These are phyloP conservation scores for Oasisia sp. DNA, from an alignment of 2,888 invertebrate genomes.

Conservation along the genomic window DNA sequence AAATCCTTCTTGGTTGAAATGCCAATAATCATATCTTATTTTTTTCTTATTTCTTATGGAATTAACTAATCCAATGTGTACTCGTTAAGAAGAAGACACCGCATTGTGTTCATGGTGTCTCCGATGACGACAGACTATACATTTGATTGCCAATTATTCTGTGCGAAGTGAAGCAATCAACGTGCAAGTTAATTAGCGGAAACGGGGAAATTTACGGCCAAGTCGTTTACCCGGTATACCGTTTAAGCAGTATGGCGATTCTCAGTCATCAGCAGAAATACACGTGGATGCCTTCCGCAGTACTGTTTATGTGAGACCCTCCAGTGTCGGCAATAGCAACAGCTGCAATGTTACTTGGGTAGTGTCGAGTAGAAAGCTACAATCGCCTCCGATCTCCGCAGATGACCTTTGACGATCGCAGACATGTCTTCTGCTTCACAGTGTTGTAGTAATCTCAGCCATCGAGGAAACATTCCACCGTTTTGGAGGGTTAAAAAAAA, in stretches of 20 bases:
- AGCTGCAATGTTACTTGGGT: background rate
- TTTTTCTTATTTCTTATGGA: too few species aligned
- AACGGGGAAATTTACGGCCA: background rate
- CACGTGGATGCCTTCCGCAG: too few species aligned
- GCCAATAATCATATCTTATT: too few species aligned
- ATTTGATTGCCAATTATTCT: background rate
- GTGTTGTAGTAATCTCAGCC: background rate
- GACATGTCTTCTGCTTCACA: background rate
- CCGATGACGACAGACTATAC: background rate
- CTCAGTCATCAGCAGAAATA: background rate
- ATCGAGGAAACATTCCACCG: background rate
- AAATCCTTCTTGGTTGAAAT: too few species aligned
- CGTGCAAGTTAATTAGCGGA: background rate
- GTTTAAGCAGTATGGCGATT: background rate
- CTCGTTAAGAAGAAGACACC: background rate
- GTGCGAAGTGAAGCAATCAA: background rate
- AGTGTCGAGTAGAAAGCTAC: background rate
- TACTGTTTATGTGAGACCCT: too few species aligned
- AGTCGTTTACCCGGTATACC: background rate
- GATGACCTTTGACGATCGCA: background rate
- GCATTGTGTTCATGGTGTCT: background rate
- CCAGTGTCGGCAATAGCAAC: background rate
- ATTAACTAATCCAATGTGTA: background rate
- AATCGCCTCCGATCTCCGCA: background rate
- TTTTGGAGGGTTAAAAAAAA: too few species aligned